Evolutionary conservation across 2,888 invertebrate genomes (phyloP), one percentile per base, ranked within the genome.

Genomic region (Conchocele bisecta): DNA sequence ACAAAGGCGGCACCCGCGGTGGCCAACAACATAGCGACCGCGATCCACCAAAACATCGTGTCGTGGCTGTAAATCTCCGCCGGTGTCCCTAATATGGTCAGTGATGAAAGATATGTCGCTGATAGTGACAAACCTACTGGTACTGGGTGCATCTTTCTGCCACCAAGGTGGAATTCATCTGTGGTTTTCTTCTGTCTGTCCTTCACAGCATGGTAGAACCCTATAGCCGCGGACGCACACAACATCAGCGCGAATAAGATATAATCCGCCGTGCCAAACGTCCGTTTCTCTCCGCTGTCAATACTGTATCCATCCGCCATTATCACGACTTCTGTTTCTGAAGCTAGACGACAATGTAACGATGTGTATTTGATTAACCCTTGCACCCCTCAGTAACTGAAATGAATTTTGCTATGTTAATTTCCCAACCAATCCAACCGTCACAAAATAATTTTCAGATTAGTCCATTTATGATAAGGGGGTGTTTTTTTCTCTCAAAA

Each of bases 141-240:
- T 41, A 90, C 83, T 37, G 88, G 85, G 24, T 86, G 85, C 85
- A 90, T 87, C 33, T 83, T 83, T 35, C 88, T 76, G 15, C 88
- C 78, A 11, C 89, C 90, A 35, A 90, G 84, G 7, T 91, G 83
- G 46, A 91, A 85, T 53, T 91, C 89, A 29, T 82, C 83, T 42
- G 86, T 87, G n/a, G 89, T 95, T 91, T 77, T 94, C 88, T 93
- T 91, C 75, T 92, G 92, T 82, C 91, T 74, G 48, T 69, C 92
- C 28, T 92, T 92, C 83, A 93, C 93, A 87, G 93, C 91, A 79
- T 88, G 90, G 68, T 86, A 90, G 33, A 90, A 75, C 6, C 91
- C 81, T n/a, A 79, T 75, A 2, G 65, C 68, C 0, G 74, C 74
- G 9, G 79, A 79, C 5, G 59, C 46, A n/a, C 54, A 57, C 33